A percentile compares a stretch with the other conserved stretches of the same genome.
These are phyloP conservation scores for Pararge aegeria DNA, from an alignment of 1,140 invertebrate species.

Conservation along the genomic window DNA sequence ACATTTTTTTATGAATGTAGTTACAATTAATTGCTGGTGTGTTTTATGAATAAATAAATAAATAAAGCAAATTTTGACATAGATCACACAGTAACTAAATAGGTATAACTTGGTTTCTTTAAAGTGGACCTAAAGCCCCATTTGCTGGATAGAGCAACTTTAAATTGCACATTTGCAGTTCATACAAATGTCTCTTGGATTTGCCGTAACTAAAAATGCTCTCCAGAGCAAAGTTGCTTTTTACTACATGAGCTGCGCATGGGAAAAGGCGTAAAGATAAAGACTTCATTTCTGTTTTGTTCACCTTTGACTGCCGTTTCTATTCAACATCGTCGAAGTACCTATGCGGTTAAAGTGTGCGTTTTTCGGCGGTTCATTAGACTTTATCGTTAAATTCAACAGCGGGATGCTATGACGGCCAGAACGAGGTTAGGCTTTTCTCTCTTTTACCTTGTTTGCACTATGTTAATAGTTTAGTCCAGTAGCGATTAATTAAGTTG, in stretches of 20 bases:
- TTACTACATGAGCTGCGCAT: constrained; percentile 20
- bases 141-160: constrained; percentile 1
- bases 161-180: constrained; percentile 29
- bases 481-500: too few species aligned
- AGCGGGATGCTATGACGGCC: too few species aligned
- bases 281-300: constrained; percentile 22
- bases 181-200: constrained; percentile 30
- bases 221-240: constrained; percentile 29
- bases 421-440: too few species aligned
- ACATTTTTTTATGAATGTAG: too few species aligned
- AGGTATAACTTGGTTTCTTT: constrained; percentile 2
- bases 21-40: too few species aligned
- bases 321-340: constrained; percentile 1
- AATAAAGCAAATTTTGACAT: not conserved
- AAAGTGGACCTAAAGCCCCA: not conserved
- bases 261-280: constrained; percentile 23
- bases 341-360: not conserved
- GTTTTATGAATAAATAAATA: too few species aligned
- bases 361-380: too few species aligned
- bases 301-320: constrained; percentile 22
- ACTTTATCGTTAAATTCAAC: too few species aligned
- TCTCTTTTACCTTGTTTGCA: too few species aligned
- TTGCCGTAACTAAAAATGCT: constrained; percentile 28
- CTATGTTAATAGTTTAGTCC: too few species aligned
- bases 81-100: not conserved